A percentile compares a stretch with the other conserved stretches of the same genome.
Conservation (phyloP, 53 echinoderm and acorn worm genomes). For the Hippasteria phrygiana region DNA sequence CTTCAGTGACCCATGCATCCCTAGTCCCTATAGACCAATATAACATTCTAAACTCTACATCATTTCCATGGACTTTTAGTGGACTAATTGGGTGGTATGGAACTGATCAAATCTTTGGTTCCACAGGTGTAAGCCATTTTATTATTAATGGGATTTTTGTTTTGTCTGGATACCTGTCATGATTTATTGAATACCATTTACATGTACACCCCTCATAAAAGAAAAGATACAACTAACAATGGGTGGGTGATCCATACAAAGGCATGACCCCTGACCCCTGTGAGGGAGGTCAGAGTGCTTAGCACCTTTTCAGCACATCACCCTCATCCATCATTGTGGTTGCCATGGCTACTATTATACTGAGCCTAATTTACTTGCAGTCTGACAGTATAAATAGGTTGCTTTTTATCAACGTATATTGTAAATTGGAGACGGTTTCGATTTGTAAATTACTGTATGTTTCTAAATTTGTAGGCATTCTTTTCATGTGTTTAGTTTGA, state of each 20-base stretch:
- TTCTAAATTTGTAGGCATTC: too few relatives aligned
- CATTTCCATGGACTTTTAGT: too few relatives aligned
- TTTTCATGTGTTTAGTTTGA: too few relatives aligned
- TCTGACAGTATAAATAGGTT: too few relatives aligned
- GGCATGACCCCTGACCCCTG: background rate
- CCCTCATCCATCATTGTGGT: constrained; percentile 4
- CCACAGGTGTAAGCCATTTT: constrained; percentile 4
- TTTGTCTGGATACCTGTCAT: background rate
- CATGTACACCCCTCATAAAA: constrained; percentile 7
- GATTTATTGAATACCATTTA: background rate
- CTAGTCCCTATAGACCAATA: too few relatives aligned
- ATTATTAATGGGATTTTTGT: background rate
- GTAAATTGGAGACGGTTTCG: too few relatives aligned
- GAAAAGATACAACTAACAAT: background rate
- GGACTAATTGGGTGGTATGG: too few relatives aligned
- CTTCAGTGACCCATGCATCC: too few relatives aligned
- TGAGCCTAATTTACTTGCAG: too few relatives aligned
- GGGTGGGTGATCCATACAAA: background rate
- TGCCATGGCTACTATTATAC: background rate
- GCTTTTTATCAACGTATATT: too few relatives aligned
- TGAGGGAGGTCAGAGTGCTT: background rate
- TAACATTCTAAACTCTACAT: too few relatives aligned
- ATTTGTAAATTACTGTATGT: too few relatives aligned
- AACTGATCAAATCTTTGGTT: background rate
- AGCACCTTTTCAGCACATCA: background rate